Conservation (phyloP, 2,797 vertebrate species). For the Gambelia wislizenii region DNA sequence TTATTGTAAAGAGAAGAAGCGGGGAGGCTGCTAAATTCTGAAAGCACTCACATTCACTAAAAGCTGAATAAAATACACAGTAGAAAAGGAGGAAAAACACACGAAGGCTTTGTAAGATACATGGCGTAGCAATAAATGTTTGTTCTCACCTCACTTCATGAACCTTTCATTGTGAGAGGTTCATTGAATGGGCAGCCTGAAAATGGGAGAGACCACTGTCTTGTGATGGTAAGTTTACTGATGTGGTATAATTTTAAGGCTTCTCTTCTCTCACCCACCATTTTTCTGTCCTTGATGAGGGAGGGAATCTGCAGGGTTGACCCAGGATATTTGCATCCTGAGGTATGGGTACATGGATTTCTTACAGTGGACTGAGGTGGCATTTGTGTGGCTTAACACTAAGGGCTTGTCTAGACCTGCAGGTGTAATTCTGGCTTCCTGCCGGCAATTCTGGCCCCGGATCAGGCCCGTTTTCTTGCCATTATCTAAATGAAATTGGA, state of each 20-base stretch:
- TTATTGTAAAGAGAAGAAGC: constrained; percentile 3
- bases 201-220: background rate
- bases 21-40: constrained; percentile 1
- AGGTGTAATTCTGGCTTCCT: too few relatives aligned
- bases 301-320: background rate
- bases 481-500: too few relatives aligned
- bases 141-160: background rate
- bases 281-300: background rate
- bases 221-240: background rate
- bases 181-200: background rate
- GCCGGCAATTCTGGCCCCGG: too few relatives aligned
- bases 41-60: background rate
- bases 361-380: too few relatives aligned
- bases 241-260: background rate
- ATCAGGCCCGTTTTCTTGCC: too few relatives aligned
- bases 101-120: background rate
- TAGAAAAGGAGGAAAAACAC: background rate
- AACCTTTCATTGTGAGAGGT: background rate
- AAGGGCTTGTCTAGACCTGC: too few relatives aligned
- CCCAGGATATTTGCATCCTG: background rate
- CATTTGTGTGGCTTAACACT: too few relatives aligned
- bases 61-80: background rate
- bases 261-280: background rate
- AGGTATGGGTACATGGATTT: background rate
- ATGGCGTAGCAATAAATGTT: background rate